Evolutionary conservation across 2,113 vertebrate genomes (phyloP).

Genomic region (Protomyctophum bolini): DNA sequence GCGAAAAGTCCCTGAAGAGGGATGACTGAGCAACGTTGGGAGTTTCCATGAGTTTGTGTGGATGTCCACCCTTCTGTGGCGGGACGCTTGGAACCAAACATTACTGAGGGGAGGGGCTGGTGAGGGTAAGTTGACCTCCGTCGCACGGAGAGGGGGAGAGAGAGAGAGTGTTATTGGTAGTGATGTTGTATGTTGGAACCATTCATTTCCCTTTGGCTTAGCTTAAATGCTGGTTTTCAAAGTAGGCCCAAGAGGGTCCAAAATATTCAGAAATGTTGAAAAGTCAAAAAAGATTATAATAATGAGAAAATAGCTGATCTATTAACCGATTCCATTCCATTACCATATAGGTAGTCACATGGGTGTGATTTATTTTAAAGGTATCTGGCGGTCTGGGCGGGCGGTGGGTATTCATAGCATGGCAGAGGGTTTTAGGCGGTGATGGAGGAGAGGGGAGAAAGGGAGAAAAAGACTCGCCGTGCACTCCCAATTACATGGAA

Average conservation of each 20-base stretch:
- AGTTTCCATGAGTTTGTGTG: slow-evolving; percentile 43
- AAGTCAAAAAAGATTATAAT: too few relatives aligned
- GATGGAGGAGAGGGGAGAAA: slow-evolving; percentile 1
- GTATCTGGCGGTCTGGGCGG: too few relatives aligned
- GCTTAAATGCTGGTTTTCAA: too few relatives aligned
- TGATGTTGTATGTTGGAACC: too few relatives aligned
- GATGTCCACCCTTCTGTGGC: background rate
- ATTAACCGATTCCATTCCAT: too few relatives aligned
- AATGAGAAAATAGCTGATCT: too few relatives aligned
- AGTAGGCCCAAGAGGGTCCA: too few relatives aligned
- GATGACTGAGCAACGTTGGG: slow-evolving; percentile 14
- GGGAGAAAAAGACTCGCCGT: slow-evolving; percentile 34
- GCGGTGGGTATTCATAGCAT: slow-evolving; percentile 27
- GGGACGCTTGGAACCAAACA: slow-evolving; percentile 21
- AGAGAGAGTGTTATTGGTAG: too few relatives aligned
- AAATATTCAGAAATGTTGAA: too few relatives aligned
- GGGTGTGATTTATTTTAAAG: too few relatives aligned
- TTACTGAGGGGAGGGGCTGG: slow-evolving; percentile 29
- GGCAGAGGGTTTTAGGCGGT: slow-evolving; percentile 5
- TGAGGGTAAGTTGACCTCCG: background rate
- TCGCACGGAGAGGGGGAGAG: background rate
- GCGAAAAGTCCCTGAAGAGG: slow-evolving; percentile 27
- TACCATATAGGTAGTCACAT: too few relatives aligned
- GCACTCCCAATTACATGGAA: slow-evolving; percentile 79
- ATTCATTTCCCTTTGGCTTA: too few relatives aligned